Evolutionary conservation across 2,797 vertebrate genomes (phyloP), one percentile per base, ranked within the genome.

Genomic region (Oreochromis mossambicus): DNA sequence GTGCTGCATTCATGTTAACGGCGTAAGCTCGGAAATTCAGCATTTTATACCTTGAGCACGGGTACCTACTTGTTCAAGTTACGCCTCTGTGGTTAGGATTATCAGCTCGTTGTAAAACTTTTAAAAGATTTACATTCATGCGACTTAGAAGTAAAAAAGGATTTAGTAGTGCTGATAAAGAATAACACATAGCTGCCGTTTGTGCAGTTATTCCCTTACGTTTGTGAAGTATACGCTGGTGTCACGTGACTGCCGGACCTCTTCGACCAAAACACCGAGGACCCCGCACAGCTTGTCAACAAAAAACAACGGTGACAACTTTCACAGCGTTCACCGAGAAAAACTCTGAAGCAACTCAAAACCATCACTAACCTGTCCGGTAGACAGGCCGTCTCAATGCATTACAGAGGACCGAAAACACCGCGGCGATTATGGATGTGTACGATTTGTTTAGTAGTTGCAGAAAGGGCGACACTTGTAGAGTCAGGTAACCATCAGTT

Each of bases 391-490:
- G 96, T 79, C 93, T 97, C 95, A 92, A 97, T 97, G 97, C 93
- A 92, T 96, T 73, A 90, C 94, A 96, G 95, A 93, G 95, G 80
- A 91, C 82, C 87, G 80, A 94, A 87, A 94, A 87, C 94, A 86
- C 94, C 88, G 94, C 92, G 95, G 95, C 93, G 94, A 97, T 75
- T 85, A 96, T 98, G 98, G 98, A 99, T 89, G 97, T 97, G 86
- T 96, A 93, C 95, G 98, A 99, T 83, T 92, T 99, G 90, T 99
- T 98, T 95, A 97, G 95, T 87, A 98, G 98, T 94, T 99, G 98
- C 97, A 98, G 95, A 94, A 98, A 97, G 93, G 98, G 98, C 87
- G 98, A 98, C 95, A 95, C 98, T 94, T 96, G 95, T 94, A 97
- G 97, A 93, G 98, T 99, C 94, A 98, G 97, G 98, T 98, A 97